Percentiles rank a stretch among this genome's conserved stretches.
Evolutionary conservation across 2,113 vertebrate species (phyloP).

Genomic region (Platysternon megacephalum): DNA sequence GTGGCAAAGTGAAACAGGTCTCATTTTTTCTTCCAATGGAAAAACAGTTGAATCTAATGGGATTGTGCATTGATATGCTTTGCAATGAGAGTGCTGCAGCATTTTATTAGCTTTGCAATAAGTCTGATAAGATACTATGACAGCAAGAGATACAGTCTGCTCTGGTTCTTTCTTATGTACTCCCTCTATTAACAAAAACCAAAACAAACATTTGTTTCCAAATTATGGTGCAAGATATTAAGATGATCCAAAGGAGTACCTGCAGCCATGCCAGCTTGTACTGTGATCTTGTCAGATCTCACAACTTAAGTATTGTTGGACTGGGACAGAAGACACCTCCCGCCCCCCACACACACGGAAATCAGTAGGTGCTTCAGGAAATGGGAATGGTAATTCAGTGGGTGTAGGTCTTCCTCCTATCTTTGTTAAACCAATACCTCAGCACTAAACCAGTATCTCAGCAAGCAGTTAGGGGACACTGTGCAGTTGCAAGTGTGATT

Average conservation of each 20-base stretch:
- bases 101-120: neutral
- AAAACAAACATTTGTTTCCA: neutral
- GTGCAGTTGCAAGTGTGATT: neutral
- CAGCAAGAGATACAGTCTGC: neutral
- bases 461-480: neutral
- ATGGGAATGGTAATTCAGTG: neutral
- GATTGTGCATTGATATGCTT: neutral
- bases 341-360: neutral
- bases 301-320: neutral
- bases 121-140: neutral
- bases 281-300: neutral
- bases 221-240: neutral
- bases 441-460: neutral
- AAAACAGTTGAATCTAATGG: neutral
- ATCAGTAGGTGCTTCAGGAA: neutral
- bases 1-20: neutral
- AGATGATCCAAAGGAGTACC: neutral
- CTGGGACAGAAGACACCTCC: neutral
- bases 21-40: neutral
- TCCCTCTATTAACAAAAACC: neutral
- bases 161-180: neutral
- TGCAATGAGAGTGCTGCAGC: neutral
- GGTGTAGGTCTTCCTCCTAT: neutral
- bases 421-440: neutral
- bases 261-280: neutral